Conservation (phyloP, 2,113 vertebrate species). For the Eudyptes chrysolophus region DNA sequence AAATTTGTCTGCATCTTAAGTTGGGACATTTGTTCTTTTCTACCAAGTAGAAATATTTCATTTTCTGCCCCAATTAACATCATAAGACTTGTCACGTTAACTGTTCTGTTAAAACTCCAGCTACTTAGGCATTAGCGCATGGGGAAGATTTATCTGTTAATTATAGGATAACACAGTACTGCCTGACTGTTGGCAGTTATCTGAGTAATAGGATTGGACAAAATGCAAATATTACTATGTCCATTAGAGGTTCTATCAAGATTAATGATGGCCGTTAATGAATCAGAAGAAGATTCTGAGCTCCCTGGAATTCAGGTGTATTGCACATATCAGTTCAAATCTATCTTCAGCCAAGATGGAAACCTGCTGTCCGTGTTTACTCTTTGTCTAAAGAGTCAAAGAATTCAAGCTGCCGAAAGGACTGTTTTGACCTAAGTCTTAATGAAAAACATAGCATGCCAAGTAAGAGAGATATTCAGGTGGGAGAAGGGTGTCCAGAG, state of each 20-base stretch:
- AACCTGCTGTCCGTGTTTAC: neutral
- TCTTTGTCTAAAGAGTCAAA: neutral
- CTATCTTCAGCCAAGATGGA: neutral
- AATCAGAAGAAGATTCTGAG: constrained; percentile 10
- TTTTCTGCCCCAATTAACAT: constrained; percentile 69
- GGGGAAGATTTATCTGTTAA: constrained; percentile 64
- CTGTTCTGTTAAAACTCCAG: constrained; percentile 41
- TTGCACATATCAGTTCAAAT: neutral
- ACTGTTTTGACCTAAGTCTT: neutral
- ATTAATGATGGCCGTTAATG: neutral
- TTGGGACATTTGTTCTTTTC: constrained; percentile 46
- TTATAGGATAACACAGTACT: constrained; percentile 40
- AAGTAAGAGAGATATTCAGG: neutral
- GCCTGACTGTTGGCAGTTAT: constrained; percentile 20
- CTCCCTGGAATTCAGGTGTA: constrained; percentile 17
- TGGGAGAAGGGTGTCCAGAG: neutral
- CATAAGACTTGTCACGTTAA: constrained; percentile 56
- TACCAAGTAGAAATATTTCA: constrained; percentile 58
- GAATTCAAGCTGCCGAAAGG: neutral
- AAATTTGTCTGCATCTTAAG: neutral
- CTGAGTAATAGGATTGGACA: constrained; percentile 60
- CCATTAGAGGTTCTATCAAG: constrained; percentile 17
- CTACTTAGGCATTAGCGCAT: constrained; percentile 44
- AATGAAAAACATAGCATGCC: neutral
- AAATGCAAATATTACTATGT: constrained; percentile 5